Percentiles rank a stretch among this genome's conserved stretches.
These are phyloP conservation scores for Eupithecia dodoneata DNA, from an alignment of 2,888 invertebrate genomes.

Conservation along the genomic window DNA sequence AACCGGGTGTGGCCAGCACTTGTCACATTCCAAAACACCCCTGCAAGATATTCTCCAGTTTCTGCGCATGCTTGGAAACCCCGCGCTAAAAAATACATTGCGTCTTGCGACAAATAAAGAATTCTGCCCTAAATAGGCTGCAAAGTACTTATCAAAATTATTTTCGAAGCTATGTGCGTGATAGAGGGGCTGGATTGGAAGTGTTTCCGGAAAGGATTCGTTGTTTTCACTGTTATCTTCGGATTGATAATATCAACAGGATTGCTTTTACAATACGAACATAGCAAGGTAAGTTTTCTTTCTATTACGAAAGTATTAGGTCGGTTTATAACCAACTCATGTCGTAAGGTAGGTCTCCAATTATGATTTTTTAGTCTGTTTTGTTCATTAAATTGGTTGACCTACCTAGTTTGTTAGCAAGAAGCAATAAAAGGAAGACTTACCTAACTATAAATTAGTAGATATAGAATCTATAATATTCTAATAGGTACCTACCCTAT, in stretches of 20 bases:
- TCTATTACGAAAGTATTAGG: background rate
- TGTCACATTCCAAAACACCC: constrained; percentile 2
- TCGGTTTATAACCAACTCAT: background rate
- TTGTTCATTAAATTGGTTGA: background rate
- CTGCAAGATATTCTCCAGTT: background rate
- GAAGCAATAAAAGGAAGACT: no score
- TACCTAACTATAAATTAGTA: background rate
- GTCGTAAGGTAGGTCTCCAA: background rate
- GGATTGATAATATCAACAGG: constrained; percentile 10
- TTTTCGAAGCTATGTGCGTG: constrained; percentile 14
- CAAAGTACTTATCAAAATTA: constrained; percentile 11
- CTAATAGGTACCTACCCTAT: background rate
- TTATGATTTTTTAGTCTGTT: background rate
- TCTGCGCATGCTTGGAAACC: constrained; percentile 13
- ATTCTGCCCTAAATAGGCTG: constrained; percentile 9
- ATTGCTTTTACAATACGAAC: constrained; percentile 8
- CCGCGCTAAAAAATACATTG: constrained; percentile 12
- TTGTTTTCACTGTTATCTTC: constrained; percentile 11
- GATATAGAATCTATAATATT: background rate
- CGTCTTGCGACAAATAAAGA: constrained; percentile 17
- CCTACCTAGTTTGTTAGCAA: no score
- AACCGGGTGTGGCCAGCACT: constrained; percentile 2
- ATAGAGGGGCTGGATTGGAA: constrained; percentile 12
- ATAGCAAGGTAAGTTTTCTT: constrained; percentile 1
- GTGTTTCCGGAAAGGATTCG: constrained; percentile 9